Base-by-base conservation (phyloP, 2,113 vertebrate species). In the Lepisosteus oculatus region DNA sequence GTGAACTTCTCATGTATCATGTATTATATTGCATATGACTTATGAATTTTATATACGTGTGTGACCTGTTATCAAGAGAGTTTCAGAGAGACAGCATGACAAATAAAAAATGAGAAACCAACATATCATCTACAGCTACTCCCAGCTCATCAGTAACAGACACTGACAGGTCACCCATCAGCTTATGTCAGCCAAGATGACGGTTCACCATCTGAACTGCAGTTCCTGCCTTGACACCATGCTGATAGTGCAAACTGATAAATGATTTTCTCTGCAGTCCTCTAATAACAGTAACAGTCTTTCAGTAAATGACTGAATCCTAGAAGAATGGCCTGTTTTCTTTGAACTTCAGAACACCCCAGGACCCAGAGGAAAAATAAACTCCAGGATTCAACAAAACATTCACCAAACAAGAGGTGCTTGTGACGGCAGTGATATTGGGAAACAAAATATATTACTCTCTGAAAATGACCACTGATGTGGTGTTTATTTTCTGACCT, bases 201-300 rank as follows among this genome's bases (percentile, higher is more conserved):
- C 47, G 62, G 45, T 65, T 72, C 41, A 45, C 62, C 62, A 64
- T 15, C 12, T 72, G 62, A 65, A 65, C 72, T 74, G 61, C 15
- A 6, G 8, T 79, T 80, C 3, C 61, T 14, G 72, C 63, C 11
- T 78, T 78, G 72, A 84, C 81, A 82, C 68, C 7, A 54, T 72
- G 63, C 65, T 84, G 79, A 77, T 42, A 79, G 67, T 11, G 65
- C n/a, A 55, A 0, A 67, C n/a, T 68, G 51, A 78, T 74, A 70
- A 83, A 81, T 84, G 70, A 82, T 71, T 67, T 65, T 8, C 76
- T 74, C 64, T 6, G 65, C 79, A 66, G 8, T 1, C 73, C 81
- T 61, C 59, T 72, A 62, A 79, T 76, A 77, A 76, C 67, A 78
- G 61, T 41, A 6, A 51, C 47, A 51, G 47, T 51, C 41, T 55